Evolutionary conservation across 2,113 vertebrate genomes (phyloP).

Genomic region (Ceyx melanurus): DNA sequence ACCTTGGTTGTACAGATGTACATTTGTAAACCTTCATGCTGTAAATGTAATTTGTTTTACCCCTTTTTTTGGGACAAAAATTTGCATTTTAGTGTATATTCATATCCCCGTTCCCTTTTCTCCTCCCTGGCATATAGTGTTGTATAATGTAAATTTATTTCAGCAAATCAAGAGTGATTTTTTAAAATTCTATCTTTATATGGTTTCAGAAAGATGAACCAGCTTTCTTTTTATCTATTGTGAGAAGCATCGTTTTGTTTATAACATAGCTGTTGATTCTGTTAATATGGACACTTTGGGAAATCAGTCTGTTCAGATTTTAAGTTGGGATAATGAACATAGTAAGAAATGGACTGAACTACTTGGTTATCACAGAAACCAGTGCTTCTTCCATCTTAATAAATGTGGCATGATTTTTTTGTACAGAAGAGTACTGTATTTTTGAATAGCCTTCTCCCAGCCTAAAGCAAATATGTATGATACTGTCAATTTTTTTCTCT

Average conservation of each 20-base stretch:
- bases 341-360: slow-evolving; percentile 81
- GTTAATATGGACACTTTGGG: slow-evolving; percentile 83
- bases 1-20: slow-evolving; percentile 99
- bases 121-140: slow-evolving; percentile 91
- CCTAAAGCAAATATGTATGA: slow-evolving; percentile 96
- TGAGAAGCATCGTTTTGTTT: slow-evolving; percentile 89
- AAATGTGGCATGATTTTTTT: slow-evolving; percentile 89
- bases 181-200: slow-evolving; percentile 90
- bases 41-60: slow-evolving; percentile 99
- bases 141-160: slow-evolving; percentile 98
- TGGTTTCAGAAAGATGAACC: slow-evolving; percentile 89
- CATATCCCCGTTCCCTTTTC: slow-evolving; percentile 83
- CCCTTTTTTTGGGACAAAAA: slow-evolving; percentile 85
- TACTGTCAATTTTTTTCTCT: slow-evolving; percentile 98
- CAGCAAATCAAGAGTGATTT: slow-evolving; percentile 94
- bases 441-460: slow-evolving; percentile 94
- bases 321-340: slow-evolving; percentile 81
- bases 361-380: slow-evolving; percentile 83
- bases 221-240: slow-evolving; percentile 91
- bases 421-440: slow-evolving; percentile 99
- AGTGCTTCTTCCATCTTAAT: slow-evolving; percentile 87
- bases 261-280: slow-evolving; percentile 89
- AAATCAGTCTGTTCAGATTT: slow-evolving; percentile 83
- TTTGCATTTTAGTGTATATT: slow-evolving; percentile 99
- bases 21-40: slow-evolving; percentile 99